phyloP scores from a whole-genome alignment of 2,797 vertebrate species.

The Craterocephalus amniculus region DNA sequence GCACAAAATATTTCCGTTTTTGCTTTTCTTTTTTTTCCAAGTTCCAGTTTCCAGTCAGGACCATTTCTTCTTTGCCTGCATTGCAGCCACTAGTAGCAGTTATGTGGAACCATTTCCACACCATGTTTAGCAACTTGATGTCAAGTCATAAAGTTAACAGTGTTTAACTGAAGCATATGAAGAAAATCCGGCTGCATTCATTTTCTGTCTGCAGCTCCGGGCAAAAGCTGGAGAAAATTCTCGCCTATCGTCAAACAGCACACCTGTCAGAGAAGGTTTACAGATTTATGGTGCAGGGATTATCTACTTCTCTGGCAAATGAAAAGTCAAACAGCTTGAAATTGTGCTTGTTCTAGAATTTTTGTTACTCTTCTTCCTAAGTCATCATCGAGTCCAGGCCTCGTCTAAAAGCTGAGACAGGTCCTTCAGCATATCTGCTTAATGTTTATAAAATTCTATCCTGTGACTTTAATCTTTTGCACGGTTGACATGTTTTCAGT shows the following conservation, averaged over 20 bases:
- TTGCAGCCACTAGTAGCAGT: not conserved
- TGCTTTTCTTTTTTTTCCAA: too few relatives aligned
- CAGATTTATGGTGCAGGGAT: not conserved
- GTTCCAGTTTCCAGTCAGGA: too few relatives aligned
- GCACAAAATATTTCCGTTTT: too few relatives aligned
- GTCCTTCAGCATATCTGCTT: too few relatives aligned
- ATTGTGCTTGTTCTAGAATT: not conserved
- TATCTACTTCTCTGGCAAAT: not conserved
- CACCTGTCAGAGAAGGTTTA: not conserved
- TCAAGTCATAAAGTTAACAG: not conserved
- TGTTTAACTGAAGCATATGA: not conserved
- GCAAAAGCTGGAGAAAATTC: not conserved
- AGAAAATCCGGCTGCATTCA: not conserved
- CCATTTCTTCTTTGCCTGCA: not conserved
- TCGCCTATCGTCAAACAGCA: not conserved
- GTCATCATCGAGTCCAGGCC: not conserved
- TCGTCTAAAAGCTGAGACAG: not conserved
- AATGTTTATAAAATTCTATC: too few relatives aligned
- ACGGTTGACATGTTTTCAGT: too few relatives aligned
- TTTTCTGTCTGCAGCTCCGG: not conserved
- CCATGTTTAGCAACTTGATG: not conserved
- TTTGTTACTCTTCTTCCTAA: not conserved
- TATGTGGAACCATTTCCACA: not conserved
- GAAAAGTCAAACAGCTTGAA: not conserved
- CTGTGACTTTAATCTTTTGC: too few relatives aligned